Evolutionary conservation across 2,113 vertebrate species (phyloP), one percentile per base, ranked within the genome.

Genomic region (Channa argus): DNA sequence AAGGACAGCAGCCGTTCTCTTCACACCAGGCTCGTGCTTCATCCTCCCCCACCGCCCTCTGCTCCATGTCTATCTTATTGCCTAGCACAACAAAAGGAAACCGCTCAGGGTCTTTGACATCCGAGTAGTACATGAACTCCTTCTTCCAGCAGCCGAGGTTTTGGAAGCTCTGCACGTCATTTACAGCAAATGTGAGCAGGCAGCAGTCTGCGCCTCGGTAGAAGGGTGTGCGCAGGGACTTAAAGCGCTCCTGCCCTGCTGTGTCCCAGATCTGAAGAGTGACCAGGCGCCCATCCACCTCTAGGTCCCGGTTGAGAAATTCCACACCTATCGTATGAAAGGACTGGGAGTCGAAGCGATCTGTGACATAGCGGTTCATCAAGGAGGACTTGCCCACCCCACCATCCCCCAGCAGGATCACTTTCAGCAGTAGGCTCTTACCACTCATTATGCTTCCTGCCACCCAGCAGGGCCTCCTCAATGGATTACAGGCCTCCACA

Each of bases 211-310:
- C 97, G 3, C 98, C 97, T 8, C 97, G 91, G 94, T 99, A 99
- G 90, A 99, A 99, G 1, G 97, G 97, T 0, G 97, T 99, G 74
- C 98, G 94, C 66, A 99, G 93, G 79, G 97, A 98, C 91, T 98
- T 97, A 88, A 99, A 99, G 77, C 97, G 96, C 88, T 99, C 97
- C 91, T 99, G 98, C 3, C 98, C 97, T 0, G 97, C 98, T 2
- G 97, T 99, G 93, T 99, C 98, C 98, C 98, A 99, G 39, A 99
- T 98, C 94, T 99, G 97, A 36, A 99, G 95, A 11, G 97, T 99
- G 72, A 99, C 97, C 64, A 97, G 93, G 37, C 96, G 96, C 49
- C 96, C 97, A 5, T 99, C 97, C 83, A 99, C 97, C 87, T 98
- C 96, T 87, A 99, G 89, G 92, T 99, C 97, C 12, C 96, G 94